Evolutionary conservation across 1,140 invertebrate species (phyloP), one percentile per base, ranked within the genome.

Genomic region (Drosophila sulfurigaster): DNA sequence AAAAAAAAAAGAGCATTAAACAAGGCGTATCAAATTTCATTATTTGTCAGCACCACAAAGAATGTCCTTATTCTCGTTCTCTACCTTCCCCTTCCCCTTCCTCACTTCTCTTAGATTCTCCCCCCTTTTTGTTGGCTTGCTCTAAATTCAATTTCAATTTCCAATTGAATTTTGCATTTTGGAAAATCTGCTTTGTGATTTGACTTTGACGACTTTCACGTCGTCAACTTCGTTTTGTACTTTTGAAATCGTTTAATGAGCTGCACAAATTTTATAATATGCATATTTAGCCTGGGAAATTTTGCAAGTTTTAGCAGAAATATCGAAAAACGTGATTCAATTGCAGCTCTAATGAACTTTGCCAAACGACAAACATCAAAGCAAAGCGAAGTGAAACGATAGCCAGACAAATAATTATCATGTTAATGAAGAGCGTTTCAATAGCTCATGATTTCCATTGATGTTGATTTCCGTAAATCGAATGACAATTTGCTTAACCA

Each of bases 21-120:
- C 82, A 91, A 91, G 90, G 90, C 90, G 82, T 91, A 91, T 91
- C 86, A 91, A 91, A 91, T 91, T 91, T 91, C 90, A 91, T 91
- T 91, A 91, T 91, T 91, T 85, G 78, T 83, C 83, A 75, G 74
- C 77, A 73, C 67, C 41, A 56, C 56, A 49, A 35, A 54, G 16
- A 16, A 8, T 11, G 32, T 13, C 8, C 45, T 38, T 25, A 25
- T 25, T 25, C 20, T 25, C 8, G 35, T 10, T 38, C 6, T 10
- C 35, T 2, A 0, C 35, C 35, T 8, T 10, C 7, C 38, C 10
- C 56, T 28, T n/a, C 20, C 32, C 38, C 30, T 28, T 7, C 8
- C 15, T 16, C n/a, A 7, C 35, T 4, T 11, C 15, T 0, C n/a
- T 32, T 4, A 8, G 11, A 28, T 35, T 10, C 46, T 3, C 15